phyloP scores from a whole-genome alignment of 2,797 vertebrate species.

The Sardinella longiceps region DNA sequence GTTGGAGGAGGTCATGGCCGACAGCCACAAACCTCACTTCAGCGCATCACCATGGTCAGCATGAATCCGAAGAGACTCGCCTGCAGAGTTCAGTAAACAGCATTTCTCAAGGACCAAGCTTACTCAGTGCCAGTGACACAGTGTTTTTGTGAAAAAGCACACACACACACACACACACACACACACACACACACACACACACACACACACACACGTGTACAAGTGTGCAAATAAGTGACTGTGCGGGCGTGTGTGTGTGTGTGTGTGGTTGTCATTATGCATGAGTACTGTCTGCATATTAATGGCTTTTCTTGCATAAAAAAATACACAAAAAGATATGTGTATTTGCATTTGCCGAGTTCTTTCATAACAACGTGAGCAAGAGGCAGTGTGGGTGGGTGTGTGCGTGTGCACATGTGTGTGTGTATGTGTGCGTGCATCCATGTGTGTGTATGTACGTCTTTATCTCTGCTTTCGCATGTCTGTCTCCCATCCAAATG shows the following conservation, averaged over 20 bases:
- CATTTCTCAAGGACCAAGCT: conserved; percentile 37
- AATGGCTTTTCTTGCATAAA: background rate
- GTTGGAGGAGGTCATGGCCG: conserved; percentile 42
- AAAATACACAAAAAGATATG: background rate
- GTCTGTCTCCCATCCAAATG: conserved; percentile 32
- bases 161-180: no score
- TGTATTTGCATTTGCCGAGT: background rate
- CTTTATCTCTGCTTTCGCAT: background rate
- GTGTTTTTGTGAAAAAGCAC: background rate
- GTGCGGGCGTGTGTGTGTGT: conserved; percentile 16
- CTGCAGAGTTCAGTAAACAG: conserved; percentile 41
- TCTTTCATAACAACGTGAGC: background rate
- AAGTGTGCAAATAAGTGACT: background rate
- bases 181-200: background rate
- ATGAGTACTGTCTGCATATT: conserved; percentile 6
- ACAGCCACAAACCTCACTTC: conserved; percentile 39
- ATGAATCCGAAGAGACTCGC: conserved; percentile 40
- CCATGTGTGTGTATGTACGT: background rate
- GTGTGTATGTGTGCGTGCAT: background rate
- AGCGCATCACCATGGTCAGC: conserved; percentile 44
- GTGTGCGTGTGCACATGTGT: background rate
- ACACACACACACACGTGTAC: no score
- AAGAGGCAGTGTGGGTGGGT: background rate
- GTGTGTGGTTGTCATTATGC: background rate
- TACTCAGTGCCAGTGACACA: background rate